A percentile compares a stretch with the other conserved stretches of the same genome.
Conservation (phyloP, 2,113 vertebrate species). For the Poeciliopsis prolifica region DNA sequence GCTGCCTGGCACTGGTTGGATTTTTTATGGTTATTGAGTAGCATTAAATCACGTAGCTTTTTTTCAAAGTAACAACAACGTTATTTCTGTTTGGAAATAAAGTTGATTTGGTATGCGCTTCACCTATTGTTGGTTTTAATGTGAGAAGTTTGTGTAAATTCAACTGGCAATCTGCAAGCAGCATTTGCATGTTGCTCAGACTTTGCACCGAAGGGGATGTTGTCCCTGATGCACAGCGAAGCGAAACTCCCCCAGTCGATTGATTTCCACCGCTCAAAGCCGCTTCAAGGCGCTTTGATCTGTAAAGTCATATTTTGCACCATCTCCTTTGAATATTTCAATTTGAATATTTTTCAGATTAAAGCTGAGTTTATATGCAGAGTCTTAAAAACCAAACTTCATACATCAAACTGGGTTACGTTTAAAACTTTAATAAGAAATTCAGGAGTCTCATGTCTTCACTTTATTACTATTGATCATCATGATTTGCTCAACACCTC, state of each 20-base stretch:
- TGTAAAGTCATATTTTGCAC: background rate
- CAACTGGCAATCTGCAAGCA: slow-evolving; percentile 10
- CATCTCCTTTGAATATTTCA: background rate
- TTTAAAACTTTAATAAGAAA: slow-evolving; percentile 1
- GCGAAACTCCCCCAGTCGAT: background rate
- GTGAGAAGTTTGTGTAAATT: background rate
- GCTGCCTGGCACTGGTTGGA: too few species aligned
- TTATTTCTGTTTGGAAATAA: background rate
- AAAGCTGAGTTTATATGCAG: background rate
- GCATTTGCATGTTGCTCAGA: slow-evolving; percentile 22
- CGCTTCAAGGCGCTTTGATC: background rate
- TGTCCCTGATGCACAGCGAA: background rate
- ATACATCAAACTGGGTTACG: background rate
- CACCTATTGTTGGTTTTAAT: background rate
- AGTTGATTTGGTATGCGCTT: background rate
- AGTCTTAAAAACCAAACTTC: background rate
- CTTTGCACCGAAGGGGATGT: background rate
- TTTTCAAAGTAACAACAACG: too few species aligned
- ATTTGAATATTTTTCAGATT: slow-evolving; percentile 3
- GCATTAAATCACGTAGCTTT: too few species aligned
- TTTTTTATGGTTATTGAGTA: too few species aligned
- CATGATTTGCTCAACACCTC: slow-evolving; percentile 2
- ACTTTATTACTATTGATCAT: slow-evolving; percentile 25
- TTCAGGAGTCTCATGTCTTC: background rate
- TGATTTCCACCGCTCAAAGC: slow-evolving; percentile 11